A percentile compares a stretch with the other conserved stretches of the same genome.
phyloP scores from a whole-genome alignment of 2,888 invertebrate species.

The Pyrgus malvae region DNA sequence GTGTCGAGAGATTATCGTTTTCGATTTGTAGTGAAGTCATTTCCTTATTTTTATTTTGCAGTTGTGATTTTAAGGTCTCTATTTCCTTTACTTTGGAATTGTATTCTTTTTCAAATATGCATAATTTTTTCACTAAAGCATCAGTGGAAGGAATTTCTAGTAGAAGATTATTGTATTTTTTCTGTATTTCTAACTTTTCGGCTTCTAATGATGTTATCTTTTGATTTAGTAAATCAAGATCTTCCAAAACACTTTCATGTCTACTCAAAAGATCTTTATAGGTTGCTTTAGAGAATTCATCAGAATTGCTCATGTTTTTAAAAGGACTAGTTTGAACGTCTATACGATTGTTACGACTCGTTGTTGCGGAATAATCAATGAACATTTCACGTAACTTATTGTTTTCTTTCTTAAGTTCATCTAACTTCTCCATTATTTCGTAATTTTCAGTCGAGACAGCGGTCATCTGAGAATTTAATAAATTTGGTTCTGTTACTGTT shows the following conservation, averaged over 20 bases:
- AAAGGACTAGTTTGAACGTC: constrained; percentile 48
- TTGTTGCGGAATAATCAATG: constrained; percentile 36
- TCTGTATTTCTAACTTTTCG: constrained; percentile 50
- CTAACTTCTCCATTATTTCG: constrained; percentile 42
- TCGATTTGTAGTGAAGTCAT: constrained; percentile 70
- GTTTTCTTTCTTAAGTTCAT: constrained; percentile 53
- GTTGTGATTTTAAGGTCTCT: constrained; percentile 41
- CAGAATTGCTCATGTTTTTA: constrained; percentile 32
- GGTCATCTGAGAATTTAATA: constrained; percentile 42
- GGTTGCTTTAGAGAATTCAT: constrained; percentile 40
- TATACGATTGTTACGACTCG: constrained; percentile 30
- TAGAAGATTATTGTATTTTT: constrained; percentile 53
- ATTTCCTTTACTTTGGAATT: constrained; percentile 47
- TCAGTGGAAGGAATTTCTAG: constrained; percentile 55
- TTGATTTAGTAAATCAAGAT: constrained; percentile 43
- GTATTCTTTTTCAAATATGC: constrained; percentile 52
- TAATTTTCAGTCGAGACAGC: constrained; percentile 40
- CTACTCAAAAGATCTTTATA: constrained; percentile 32
- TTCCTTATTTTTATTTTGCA: constrained; percentile 47
- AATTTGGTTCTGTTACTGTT: constrained; percentile 38
- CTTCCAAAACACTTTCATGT: constrained; percentile 36
- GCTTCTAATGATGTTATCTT: constrained; percentile 43
- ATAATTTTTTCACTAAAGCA: constrained; percentile 51
- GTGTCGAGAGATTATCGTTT: constrained; percentile 78
- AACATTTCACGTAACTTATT: constrained; percentile 45